Evolutionary conservation across 2,888 invertebrate species (phyloP), one percentile per base, ranked within the genome.

Genomic region (Ecliptopera silaceata): DNA sequence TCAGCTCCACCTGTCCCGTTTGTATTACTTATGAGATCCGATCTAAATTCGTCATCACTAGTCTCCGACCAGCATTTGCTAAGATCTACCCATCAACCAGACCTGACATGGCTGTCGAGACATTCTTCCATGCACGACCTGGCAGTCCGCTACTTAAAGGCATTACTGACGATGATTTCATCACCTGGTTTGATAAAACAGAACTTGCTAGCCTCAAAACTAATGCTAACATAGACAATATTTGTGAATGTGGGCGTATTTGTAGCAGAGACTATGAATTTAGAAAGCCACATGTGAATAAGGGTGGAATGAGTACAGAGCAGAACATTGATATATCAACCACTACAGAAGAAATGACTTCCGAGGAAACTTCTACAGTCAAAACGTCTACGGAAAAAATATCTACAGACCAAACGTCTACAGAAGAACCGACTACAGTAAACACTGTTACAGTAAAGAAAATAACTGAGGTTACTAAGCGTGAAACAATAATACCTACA

Each of bases 141-240:
- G 92, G 92, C n/a, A 94, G 94, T 62, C 92, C 92, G 10, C 79
- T 94, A 29, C 82, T 94, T 0, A 86, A 91, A 68, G 93, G 93
- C 5, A 93, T 94, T 26, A 93, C 93, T 11, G 93, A 93, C 51
- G 94, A 94, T 66, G 94, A 94, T 69, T 88, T 94, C 15, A 93
- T 94, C 26, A 94, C 94, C 2, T 94, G 94, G 94, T 94, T 94
- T 67, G 94, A 94, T 36, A 92, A 92, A 80, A 93, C 93, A 56
- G 91, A 89, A 70, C 74, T 88, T 3, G 87, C 86, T 1, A 92
- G 88, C 62, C 81, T 89, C 2, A 87, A 86, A 67, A 85, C 84
- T 1, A 86, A 78, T 26, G 73, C 86, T 3, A 91, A 82, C 59
- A 90, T 92, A 56, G 91, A 92, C 65, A 88, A 91, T 36, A 88